A percentile compares a stretch with the other conserved stretches of the same genome.
Evolutionary conservation across 2,888 invertebrate species (phyloP).

Genomic region (Chalcosyrphus nemorum): DNA sequence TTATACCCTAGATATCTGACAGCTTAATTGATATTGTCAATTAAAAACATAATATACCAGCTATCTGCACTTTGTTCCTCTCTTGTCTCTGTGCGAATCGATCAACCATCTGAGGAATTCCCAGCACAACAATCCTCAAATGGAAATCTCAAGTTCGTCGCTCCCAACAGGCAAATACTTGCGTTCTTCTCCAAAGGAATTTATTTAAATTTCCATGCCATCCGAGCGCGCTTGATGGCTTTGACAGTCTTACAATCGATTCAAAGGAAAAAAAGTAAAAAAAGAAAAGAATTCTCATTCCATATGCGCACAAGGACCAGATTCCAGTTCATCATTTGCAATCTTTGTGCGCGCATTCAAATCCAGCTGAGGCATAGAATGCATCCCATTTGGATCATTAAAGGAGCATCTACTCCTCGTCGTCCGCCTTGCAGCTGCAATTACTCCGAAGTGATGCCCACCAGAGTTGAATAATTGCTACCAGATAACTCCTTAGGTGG

Average conservation of each 20-base stretch:
- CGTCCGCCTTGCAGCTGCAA: constrained; percentile 49
- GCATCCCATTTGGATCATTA: constrained; percentile 68
- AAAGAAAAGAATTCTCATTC: not conserved
- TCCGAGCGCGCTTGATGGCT: constrained; percentile 59
- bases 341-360: constrained; percentile 64
- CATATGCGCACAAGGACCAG: constrained; percentile 68
- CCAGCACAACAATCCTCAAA: constrained; percentile 27
- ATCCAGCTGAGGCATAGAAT: constrained; percentile 42
- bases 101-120: constrained; percentile 32
- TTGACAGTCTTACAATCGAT: constrained; percentile 64
- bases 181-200: constrained; percentile 50
- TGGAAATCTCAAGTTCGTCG: constrained; percentile 53
- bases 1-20: not conserved
- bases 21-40: not conserved
- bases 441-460: constrained; percentile 69
- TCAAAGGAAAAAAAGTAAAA: constrained; percentile 4
- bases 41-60: not conserved
- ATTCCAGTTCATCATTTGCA: constrained; percentile 71
- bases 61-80: not conserved
- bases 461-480: constrained; percentile 71
- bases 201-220: constrained; percentile 69
- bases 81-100: constrained; percentile 20
- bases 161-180: constrained; percentile 39
- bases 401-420: constrained; percentile 34
- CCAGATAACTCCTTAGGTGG: constrained; percentile 48